Conservation (phyloP, 2,888 invertebrate species). For the Drosophila neotestacea region DNA sequence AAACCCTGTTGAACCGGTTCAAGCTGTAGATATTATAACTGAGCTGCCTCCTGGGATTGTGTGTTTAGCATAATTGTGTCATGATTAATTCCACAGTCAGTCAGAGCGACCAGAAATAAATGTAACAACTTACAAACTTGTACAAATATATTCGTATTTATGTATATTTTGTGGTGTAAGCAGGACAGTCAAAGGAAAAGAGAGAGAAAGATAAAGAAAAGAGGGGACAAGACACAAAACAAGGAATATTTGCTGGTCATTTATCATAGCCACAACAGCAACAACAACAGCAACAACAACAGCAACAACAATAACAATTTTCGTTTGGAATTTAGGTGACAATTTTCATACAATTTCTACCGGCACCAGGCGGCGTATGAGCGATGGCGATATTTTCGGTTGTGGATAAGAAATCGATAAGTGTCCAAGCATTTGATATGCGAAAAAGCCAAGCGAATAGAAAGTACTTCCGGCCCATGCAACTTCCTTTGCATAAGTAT, state of each 20-base stretch:
- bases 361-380: slow-evolving; percentile 65
- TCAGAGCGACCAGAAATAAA: slow-evolving; percentile 28
- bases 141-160: slow-evolving; percentile 41
- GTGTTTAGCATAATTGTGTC: slow-evolving; percentile 44
- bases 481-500: slow-evolving; percentile 4
- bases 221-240: slow-evolving; percentile 35
- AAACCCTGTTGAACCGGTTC: slow-evolving; percentile 1
- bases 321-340: slow-evolving; percentile 71
- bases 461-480: slow-evolving; percentile 25
- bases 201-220: too few relatives aligned
- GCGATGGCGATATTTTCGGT: slow-evolving; percentile 63
- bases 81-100: slow-evolving; percentile 70
- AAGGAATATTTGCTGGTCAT: slow-evolving; percentile 65
- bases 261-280: slow-evolving; percentile 59
- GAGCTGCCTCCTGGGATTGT: slow-evolving; percentile 21
- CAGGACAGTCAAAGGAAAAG: slow-evolving; percentile 10
- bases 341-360: slow-evolving; percentile 70
- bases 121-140: slow-evolving; percentile 37
- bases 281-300: slow-evolving; percentile 17
- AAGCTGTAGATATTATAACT: background rate
- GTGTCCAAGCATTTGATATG: slow-evolving; percentile 32
- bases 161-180: slow-evolving; percentile 48
- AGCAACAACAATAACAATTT: slow-evolving; percentile 34
- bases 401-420: slow-evolving; percentile 60
- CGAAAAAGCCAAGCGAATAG: slow-evolving; percentile 10